phyloP scores from a whole-genome alignment of 2,113 vertebrate genomes.

The Progne subis region DNA sequence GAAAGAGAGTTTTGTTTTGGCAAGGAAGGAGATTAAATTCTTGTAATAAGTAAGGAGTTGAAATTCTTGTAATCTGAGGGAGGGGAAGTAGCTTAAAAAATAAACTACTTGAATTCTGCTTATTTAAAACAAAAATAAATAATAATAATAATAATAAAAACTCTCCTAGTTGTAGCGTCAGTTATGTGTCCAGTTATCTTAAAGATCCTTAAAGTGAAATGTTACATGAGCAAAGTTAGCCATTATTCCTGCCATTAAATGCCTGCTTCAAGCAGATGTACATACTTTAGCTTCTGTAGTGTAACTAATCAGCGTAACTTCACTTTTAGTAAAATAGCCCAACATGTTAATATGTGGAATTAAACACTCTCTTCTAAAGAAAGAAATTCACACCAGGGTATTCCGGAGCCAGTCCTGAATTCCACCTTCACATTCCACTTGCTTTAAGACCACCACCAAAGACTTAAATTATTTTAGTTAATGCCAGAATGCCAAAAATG shows the following conservation, averaged over 20 bases:
- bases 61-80: not conserved
- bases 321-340: constrained; percentile 62
- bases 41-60: not conserved
- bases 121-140: constrained; percentile 33
- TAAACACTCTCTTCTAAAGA: constrained; percentile 63
- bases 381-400: constrained; percentile 63
- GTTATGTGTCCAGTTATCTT: not conserved
- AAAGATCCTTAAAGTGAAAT: not conserved
- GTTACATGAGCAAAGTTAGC: constrained; percentile 51
- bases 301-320: constrained; percentile 74
- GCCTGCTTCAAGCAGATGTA: constrained; percentile 66
- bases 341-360: constrained; percentile 73
- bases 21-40: not conserved
- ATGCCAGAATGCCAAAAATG: constrained; percentile 50
- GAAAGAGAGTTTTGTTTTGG: not conserved
- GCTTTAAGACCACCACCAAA: constrained; percentile 53
- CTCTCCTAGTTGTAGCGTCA: not conserved
- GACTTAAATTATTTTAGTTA: constrained; percentile 38
- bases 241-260: constrained; percentile 42
- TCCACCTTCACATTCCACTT: constrained; percentile 59
- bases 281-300: constrained; percentile 66
- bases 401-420: not conserved
- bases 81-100: constrained; percentile 17
- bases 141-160: too few species aligned
- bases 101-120: not conserved